Base-by-base conservation (phyloP, 2,797 vertebrate species). In the Tangara arthus region DNA sequence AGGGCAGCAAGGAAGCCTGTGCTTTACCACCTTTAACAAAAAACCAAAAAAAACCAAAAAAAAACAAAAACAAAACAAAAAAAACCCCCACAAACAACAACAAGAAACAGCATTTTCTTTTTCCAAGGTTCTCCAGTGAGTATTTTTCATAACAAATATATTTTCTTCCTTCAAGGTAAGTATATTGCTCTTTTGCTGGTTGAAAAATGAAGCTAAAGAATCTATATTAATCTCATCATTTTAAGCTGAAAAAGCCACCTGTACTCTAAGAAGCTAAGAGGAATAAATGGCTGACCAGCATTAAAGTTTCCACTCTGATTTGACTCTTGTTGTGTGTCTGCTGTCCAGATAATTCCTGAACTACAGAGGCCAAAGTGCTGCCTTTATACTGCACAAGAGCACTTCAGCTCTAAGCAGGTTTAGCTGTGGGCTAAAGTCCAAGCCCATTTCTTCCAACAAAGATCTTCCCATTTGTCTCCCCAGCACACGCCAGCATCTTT, bases 161-260 rank as follows among this genome's bases (percentile, higher is more conserved):
- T 82, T 85, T 89, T 72, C 15, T 93, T 88, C 34, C 78, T 90
- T 70, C 14, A 49, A 77, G 70, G n/a, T 59, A 90, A 88, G 91
- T 66, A 49, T 9, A 78, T 72, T 84, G 39, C 44, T 84, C 28
- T 87, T 59, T 60, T 53, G 19, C 16, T 79, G 17, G 23, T 47
- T 94, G 80, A 83, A 88, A 94, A 47, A 76, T 7, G 12, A 86
- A 91, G 32, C 50, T 55, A 83, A 86, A 39, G 21, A 75, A 73
- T 81, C 57, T 78, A 5, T 49, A 87, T 35, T 72, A 81, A 68
- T 39, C 28, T 70, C 70, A 76, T 41, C 1, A 59, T 47, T 79
- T 82, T 66, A 90, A 88, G 15, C 10, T 84, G 46, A 50, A 93
- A 80, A 34, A 27, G 4, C 0, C 56, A 84, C 42, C 13, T 52